Conservation (phyloP, 2,888 invertebrate species). For the Synergus laeviventris region DNA sequence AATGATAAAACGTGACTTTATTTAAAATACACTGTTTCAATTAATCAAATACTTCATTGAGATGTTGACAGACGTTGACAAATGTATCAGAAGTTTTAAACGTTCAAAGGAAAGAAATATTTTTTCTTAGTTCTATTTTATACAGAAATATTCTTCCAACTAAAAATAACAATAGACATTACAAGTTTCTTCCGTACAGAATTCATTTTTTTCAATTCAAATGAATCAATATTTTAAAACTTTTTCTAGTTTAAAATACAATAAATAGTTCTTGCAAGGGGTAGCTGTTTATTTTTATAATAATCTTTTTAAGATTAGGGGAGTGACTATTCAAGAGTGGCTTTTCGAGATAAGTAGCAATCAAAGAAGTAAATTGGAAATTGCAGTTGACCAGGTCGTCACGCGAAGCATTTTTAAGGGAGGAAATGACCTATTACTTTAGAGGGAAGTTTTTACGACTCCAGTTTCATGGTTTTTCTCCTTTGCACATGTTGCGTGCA, state of each 20-base stretch:
- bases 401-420: slow-evolving; percentile 25
- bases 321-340: background rate
- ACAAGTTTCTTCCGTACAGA: too few relatives aligned
- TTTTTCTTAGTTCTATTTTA: too few relatives aligned
- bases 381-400: slow-evolving; percentile 1
- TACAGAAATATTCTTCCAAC: too few relatives aligned
- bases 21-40: background rate
- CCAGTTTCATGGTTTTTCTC: slow-evolving; percentile 31
- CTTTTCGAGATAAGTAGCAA: slow-evolving; percentile 3
- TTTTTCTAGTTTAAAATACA: too few relatives aligned
- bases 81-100: too few relatives aligned
- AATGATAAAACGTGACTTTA: background rate
- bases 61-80: background rate
- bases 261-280: background rate
- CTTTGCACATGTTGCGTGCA: slow-evolving; percentile 31
- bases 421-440: slow-evolving; percentile 35
- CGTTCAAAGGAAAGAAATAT: too few relatives aligned
- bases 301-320: background rate
- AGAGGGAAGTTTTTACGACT: slow-evolving; percentile 28
- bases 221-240: too few relatives aligned
- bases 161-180: too few relatives aligned
- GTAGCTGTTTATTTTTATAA: background rate
- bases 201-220: too few relatives aligned
- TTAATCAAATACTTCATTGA: background rate
- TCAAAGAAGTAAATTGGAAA: slow-evolving; percentile 8